phyloP scores from a whole-genome alignment of 2,797 vertebrate genomes.

The Sphaeramia orbicularis region DNA sequence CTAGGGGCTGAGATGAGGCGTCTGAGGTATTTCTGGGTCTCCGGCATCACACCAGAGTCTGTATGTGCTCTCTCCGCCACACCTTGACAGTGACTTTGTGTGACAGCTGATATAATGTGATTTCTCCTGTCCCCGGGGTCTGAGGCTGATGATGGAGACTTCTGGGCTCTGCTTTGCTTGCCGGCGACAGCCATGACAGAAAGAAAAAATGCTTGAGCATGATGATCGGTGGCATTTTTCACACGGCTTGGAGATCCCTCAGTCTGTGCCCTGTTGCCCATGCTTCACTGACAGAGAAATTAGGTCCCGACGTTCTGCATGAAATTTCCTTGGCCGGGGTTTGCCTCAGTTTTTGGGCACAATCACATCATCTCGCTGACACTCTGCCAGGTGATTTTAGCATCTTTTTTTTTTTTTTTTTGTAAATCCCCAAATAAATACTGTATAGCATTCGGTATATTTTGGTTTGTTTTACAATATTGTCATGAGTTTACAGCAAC shows the following conservation, averaged over 20 bases:
- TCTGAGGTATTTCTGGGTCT: slow-evolving; percentile 76
- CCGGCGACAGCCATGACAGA: slow-evolving; percentile 76
- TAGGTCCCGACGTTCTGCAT: slow-evolving; percentile 54
- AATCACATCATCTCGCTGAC: slow-evolving; percentile 51
- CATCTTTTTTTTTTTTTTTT: slow-evolving; percentile 9
- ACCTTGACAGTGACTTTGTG: slow-evolving; percentile 83
- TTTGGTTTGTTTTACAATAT: slow-evolving; percentile 42
- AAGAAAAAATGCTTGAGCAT: slow-evolving; percentile 67
- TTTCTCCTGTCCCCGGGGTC: slow-evolving; percentile 78
- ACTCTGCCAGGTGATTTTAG: slow-evolving; percentile 58
- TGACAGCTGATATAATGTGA: slow-evolving; percentile 86
- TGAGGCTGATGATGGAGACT: slow-evolving; percentile 79
- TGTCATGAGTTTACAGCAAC: slow-evolving; percentile 26
- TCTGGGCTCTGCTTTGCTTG: slow-evolving; percentile 71
- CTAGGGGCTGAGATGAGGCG: slow-evolving; percentile 64
- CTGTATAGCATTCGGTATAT: slow-evolving; percentile 5
- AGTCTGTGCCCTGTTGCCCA: slow-evolving; percentile 64
- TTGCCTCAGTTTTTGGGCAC: slow-evolving; percentile 36
- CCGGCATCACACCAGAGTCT: slow-evolving; percentile 64
- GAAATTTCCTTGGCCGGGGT: slow-evolving; percentile 36
- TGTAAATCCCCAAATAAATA: slow-evolving; percentile 31
- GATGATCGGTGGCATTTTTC: slow-evolving; percentile 81
- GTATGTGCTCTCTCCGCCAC: slow-evolving; percentile 63
- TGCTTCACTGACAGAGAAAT: slow-evolving; percentile 69
- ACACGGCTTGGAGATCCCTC: slow-evolving; percentile 74